A percentile compares a stretch with the other conserved stretches of the same genome.
phyloP scores from a whole-genome alignment of 2,113 vertebrate species.

The Bos taurus region ARS-UCD2.0 NC_037342.1:2460001-2460500 shows the following conservation, averaged over 20 bases:
- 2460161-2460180: neutral
- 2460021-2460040: neutral
- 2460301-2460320: neutral
- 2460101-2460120: neutral
- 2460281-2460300: neutral
- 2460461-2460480: neutral
- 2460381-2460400: neutral
- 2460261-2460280: neutral
- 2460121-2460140: neutral
- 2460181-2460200: neutral
- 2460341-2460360: neutral
- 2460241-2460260: neutral
- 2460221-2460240: neutral
- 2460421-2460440: neutral
- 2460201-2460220: neutral
- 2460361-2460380: neutral
- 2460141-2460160: neutral
- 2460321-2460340: neutral
- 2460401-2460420: neutral
- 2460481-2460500: neutral
- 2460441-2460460: neutral
- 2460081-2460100: neutral
- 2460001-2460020: neutral
- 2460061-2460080: neutral
- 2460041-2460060: neutral